A percentile compares a stretch with the other conserved stretches of the same genome.
Evolutionary conservation across 2,113 vertebrate genomes (phyloP).

Genomic region (Phylloscopus whistleri): DNA sequence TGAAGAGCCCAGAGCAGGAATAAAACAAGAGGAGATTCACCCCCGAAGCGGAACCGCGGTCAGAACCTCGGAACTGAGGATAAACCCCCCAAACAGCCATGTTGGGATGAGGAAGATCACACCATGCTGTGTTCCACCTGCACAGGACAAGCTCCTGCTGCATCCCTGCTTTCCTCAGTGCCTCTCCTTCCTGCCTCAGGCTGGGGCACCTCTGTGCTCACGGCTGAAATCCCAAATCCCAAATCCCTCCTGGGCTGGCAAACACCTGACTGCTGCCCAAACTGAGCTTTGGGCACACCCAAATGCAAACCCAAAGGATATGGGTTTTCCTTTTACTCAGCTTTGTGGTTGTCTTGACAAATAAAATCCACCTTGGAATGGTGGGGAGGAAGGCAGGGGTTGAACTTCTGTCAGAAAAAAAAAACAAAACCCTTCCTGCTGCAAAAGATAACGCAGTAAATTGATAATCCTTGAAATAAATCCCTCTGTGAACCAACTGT

Average conservation of each 20-base stretch:
- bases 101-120: neutral
- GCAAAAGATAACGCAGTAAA: neutral
- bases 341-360: accelerated
- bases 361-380: neutral
- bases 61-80: neutral
- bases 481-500: neutral
- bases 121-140: neutral
- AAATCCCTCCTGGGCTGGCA: neutral
- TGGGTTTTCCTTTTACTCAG: neutral
- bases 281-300: neutral
- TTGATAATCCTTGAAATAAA: neutral
- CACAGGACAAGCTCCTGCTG: neutral
- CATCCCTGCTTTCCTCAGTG: neutral
- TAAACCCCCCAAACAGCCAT: accelerated
- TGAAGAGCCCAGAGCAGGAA: no score
- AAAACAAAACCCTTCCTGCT: neutral
- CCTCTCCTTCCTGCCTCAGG: neutral
- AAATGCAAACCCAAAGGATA: neutral
- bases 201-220: neutral
- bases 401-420: neutral
- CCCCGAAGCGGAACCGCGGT: neutral
- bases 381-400: neutral
- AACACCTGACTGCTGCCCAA: neutral
- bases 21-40: neutral
- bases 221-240: neutral